Percentiles rank a stretch among this genome's conserved stretches.
These are phyloP conservation scores for Gulo gulo DNA, from an alignment of 2,113 vertebrate genomes.

Conservation along the genomic window DNA sequence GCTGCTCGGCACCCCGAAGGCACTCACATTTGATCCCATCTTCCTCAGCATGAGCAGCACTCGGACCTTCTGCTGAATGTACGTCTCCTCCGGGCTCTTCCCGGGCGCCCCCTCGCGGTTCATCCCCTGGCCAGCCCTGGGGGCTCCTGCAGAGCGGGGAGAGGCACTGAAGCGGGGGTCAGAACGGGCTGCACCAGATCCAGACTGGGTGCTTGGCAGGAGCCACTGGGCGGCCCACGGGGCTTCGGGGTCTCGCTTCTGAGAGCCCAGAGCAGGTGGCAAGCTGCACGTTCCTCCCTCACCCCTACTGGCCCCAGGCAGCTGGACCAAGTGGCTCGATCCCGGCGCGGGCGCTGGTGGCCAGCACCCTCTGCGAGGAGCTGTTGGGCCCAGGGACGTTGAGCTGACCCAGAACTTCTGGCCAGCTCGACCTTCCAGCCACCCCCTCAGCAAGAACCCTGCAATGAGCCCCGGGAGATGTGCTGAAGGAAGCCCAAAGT, in stretches of 20 bases:
- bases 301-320: neutral
- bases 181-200: neutral
- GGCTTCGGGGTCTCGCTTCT: neutral
- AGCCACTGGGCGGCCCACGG: neutral
- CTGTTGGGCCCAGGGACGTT: neutral
- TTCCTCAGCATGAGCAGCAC: conserved; percentile 99
- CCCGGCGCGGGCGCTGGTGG: neutral
- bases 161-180: rapidly evolving
- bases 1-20: neutral
- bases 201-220: neutral
- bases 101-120: conserved; percentile 98
- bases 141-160: conserved; percentile 78
- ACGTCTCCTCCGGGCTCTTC: conserved; percentile 99
- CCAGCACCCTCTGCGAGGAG: neutral
- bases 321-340: neutral
- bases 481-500: neutral
- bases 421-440: neutral
- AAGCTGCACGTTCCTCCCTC: neutral
- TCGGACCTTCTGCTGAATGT: conserved; percentile 98
- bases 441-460: neutral
- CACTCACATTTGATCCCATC: conserved; percentile 99
- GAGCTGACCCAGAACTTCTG: neutral
- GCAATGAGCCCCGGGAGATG: neutral
- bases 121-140: conserved; percentile 94
- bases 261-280: neutral